phyloP scores from a whole-genome alignment of 1,140 invertebrate species.

The Aphaenogaster ashmeadi region DNA sequence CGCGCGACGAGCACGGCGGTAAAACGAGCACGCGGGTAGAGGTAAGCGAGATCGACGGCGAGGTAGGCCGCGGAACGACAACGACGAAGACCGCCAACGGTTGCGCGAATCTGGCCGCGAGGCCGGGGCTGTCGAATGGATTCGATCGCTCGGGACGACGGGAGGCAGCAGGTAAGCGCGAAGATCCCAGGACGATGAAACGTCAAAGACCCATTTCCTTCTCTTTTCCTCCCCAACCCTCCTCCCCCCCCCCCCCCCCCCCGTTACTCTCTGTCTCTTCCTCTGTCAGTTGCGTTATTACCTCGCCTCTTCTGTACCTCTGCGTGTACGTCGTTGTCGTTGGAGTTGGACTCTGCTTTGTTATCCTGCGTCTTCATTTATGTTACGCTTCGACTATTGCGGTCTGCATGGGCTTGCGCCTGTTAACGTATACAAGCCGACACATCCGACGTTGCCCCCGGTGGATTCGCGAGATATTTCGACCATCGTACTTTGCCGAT shows the following conservation, averaged over 20 bases:
- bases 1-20: conserved; percentile 61
- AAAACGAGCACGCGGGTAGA: conserved; percentile 61
- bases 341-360: conserved; percentile 22
- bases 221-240: neutral
- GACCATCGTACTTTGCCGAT: conserved; percentile 5
- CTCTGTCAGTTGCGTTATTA: neutral
- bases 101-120: conserved; percentile 35
- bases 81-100: conserved; percentile 63
- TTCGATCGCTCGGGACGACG: conserved; percentile 48
- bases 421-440: conserved; percentile 42
- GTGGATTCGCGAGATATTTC: neutral
- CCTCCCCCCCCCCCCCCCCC: neutral
- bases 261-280: neutral
- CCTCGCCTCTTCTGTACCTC: neutral
- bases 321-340: conserved; percentile 32
- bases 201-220: neutral
- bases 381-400: conserved; percentile 57
- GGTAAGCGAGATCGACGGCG: conserved; percentile 68
- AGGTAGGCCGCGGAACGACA: conserved; percentile 28
- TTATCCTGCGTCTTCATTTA: conserved; percentile 30
- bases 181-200: conserved; percentile 13
- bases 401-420: conserved; percentile 66
- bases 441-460: neutral
- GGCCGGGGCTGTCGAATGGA: conserved; percentile 56
- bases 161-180: conserved; percentile 66